Evolutionary conservation across 2,888 invertebrate genomes (phyloP), one percentile per base, ranked within the genome.

Genomic region (Polyommatus icarus): DNA sequence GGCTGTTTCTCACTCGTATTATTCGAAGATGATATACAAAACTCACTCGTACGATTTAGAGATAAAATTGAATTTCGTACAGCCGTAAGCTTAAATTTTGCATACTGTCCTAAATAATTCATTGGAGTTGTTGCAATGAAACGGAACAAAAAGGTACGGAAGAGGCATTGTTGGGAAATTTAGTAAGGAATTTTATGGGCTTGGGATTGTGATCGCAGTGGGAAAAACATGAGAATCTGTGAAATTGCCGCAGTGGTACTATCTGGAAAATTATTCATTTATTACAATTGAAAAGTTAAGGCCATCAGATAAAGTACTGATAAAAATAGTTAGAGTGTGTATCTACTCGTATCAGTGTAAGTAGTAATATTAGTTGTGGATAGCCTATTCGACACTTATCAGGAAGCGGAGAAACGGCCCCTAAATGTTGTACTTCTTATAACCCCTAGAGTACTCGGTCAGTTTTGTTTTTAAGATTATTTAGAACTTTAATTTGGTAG

Each of bases 61-160:
- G 54, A 75, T 75, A 75, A 75, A 75, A 75, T 29, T 50, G 50
- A 50, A 75, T 75, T 75, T 75, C 50, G 29, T 75, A 75, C 24
- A 24, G 15, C 50, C 24, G 20, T 18, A 8, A 54, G 75, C 54
- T 50, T 54, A 24, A 50, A 75, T 75, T 75, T 75, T 75, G 75
- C 20, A 75, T 75, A 54, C 54, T 75, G 75, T 54, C 75, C 54
- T 75, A 75, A 75, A 75, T 75, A 75, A 75, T 75, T 75, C 54
- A 75, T 75, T 75, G 75, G 75, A 54, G 75, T 54, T 75, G 75
- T 75, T 75, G 75, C 75, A 75, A 50, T 50, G 75, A 50, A 75
- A 75, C 50, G 29, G 75, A 54, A 50, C 73, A 75, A 75, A 75
- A 75, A 75, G 75, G 50, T 18, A 18, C 29, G 75, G 75, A 24